Conservation (phyloP, 2,888 invertebrate species). For the Junonia oenone region DNA sequence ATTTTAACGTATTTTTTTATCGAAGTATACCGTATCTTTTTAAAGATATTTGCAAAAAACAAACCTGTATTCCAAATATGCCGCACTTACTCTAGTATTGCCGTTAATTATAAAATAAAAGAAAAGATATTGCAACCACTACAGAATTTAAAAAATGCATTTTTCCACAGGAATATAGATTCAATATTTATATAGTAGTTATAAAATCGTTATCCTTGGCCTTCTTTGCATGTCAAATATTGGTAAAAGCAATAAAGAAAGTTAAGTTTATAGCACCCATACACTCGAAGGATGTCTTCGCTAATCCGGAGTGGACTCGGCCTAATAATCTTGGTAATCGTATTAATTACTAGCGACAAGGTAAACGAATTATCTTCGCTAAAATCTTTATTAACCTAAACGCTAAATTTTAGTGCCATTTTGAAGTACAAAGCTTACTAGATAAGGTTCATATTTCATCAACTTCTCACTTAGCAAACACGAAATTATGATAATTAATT, state of each 20-base stretch:
- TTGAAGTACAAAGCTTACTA: neutral
- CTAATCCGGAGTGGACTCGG: neutral
- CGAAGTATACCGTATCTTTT: no score
- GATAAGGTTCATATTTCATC: no score
- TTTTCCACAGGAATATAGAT: neutral
- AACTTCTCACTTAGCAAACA: no score
- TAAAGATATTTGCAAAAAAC: no score
- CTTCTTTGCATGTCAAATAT: neutral
- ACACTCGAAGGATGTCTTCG: neutral
- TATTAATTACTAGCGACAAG: neutral
- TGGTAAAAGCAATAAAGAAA: slow-evolving; percentile 4
- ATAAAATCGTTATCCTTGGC: neutral
- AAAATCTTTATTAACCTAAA: neutral
- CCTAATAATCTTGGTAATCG: neutral
- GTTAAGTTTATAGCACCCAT: slow-evolving; percentile 4
- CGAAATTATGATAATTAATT: no score
- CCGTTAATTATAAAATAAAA: no score
- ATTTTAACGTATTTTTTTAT: no score
- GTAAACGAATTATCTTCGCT: neutral
- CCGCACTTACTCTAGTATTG: no score
- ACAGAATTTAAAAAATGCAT: neutral
- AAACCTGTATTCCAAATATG: no score
- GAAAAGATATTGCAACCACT: no score
- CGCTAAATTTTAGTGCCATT: neutral
- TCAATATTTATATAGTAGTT: neutral